Base-by-base conservation (phyloP, 1,140 invertebrate species). In the Sitobion miscanthi region DNA sequence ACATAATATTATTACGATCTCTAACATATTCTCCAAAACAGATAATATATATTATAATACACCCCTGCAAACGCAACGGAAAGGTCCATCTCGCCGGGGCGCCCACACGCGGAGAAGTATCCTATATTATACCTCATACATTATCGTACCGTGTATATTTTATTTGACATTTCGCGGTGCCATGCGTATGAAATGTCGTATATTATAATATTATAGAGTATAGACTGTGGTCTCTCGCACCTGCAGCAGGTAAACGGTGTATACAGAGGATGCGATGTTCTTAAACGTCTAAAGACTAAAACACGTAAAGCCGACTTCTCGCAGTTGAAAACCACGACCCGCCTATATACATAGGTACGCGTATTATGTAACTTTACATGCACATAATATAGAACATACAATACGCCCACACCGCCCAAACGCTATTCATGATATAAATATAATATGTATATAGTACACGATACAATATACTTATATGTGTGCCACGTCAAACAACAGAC, bases 401-500 rank as follows among this genome's bases (percentile, higher is more conserved):
- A 77, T 4, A 77, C 62, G 62, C 62, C 62, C 62, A 77, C 62
- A 14, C 5, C 62, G 0, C 14, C n/a, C 30, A 77, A 69, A n/a
- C 62, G 62, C 62, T 77, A 77, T 77, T 77, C 14, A 77, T 17
- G 62, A 20, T 77, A 69, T 69, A 69, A 62, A 62, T 62, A 62
- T 62, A 77, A 77, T 77, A 54, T 21, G 21, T 21, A 54, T 54
- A 77, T 14, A n/a, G 9, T 47, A 62, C 4, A 1, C 8, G 14
- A 62, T 9, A 30, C 25, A 62, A 62, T 25, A 57, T 9, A 25
- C 23, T 57, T 69, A 17, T 77, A n/a, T 77, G 62, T 77, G 62
- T n/a, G 62, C n/a, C 62, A 17, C n/a, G 62, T 77, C n/a, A 6
- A 77, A 77, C 62, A 77, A 91, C 42, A 91, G 90, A 91, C 90